Evolutionary conservation across 2,113 vertebrate genomes (phyloP).

Genomic region (Apodemus speciosus): DNA sequence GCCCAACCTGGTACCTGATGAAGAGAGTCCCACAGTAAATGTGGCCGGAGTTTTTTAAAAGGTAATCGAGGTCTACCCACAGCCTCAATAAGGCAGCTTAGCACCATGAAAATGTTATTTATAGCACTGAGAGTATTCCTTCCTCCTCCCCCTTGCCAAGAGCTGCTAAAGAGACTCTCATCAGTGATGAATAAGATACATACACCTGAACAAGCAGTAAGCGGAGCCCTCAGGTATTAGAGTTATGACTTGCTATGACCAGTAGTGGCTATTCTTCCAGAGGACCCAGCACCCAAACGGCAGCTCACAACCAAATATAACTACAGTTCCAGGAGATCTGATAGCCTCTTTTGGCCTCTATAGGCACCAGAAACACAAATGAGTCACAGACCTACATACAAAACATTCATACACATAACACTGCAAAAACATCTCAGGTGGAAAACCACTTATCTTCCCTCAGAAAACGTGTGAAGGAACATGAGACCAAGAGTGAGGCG

Average conservation of each 20-base stretch:
- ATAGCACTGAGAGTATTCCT: not conserved
- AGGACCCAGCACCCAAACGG: not conserved
- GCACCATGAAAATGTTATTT: not conserved
- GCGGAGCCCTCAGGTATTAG: not conserved
- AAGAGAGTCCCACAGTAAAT: constrained; percentile 33
- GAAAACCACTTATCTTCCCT: not conserved
- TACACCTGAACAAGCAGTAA: constrained; percentile 62
- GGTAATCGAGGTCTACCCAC: not conserved
- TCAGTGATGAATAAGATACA: constrained; percentile 3
- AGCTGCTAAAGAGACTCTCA: constrained; percentile 41
- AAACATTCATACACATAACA: not conserved
- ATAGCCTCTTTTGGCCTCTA: not conserved
- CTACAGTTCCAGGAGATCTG: not conserved
- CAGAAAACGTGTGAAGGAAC: not conserved
- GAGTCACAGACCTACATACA: not conserved
- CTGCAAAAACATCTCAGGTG: not conserved
- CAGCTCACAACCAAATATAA: not conserved
- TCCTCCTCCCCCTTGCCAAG: not conserved
- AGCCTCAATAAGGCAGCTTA: constrained; percentile 15
- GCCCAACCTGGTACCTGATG: not conserved
- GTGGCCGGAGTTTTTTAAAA: constrained; percentile 39
- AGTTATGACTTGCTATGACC: not conserved
- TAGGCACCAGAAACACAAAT: not conserved
- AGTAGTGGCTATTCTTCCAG: not conserved
- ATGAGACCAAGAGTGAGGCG: not conserved